phyloP scores from a whole-genome alignment of 2,797 vertebrate genomes.

The Pipistrellus pipistrellus region DNA sequence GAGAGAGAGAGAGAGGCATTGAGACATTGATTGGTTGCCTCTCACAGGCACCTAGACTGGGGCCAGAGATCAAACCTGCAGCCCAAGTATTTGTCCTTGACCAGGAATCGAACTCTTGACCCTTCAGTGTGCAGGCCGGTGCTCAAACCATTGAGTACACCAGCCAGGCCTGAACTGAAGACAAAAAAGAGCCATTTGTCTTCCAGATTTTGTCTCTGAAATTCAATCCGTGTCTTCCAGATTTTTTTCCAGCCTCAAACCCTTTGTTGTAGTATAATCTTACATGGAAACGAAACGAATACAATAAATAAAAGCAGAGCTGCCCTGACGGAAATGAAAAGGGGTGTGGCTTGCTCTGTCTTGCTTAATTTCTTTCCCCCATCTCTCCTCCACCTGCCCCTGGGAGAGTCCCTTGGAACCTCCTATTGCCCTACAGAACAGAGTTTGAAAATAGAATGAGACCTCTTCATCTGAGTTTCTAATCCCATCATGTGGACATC shows the following conservation, averaged over 20 bases:
- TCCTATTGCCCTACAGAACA: not conserved
- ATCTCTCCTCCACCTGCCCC: not conserved
- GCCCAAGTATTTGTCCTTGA: too few relatives aligned
- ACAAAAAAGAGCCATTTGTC: not conserved
- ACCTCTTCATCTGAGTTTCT: not conserved
- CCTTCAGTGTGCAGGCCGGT: too few relatives aligned
- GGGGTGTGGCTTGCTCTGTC: not conserved
- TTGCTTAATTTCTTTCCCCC: not conserved
- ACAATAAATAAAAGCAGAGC: not conserved
- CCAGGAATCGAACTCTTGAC: too few relatives aligned
- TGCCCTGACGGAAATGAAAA: not conserved
- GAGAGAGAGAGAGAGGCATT: too few relatives aligned
- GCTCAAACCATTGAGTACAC: too few relatives aligned
- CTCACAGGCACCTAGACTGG: too few relatives aligned
- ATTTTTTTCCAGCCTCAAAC: not conserved
- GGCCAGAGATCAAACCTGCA: too few relatives aligned
- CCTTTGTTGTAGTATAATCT: not conserved
- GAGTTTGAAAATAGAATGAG: not conserved
- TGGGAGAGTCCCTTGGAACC: not conserved
- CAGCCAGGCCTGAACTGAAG: not conserved
- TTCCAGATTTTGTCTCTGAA: not conserved
- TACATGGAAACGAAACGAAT: not conserved
- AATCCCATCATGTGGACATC: not conserved
- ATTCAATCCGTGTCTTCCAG: not conserved
- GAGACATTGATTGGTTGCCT: too few relatives aligned